Percentiles rank a stretch among this genome's conserved stretches.
phyloP scores from a whole-genome alignment of 2,888 invertebrate genomes.

The Drosophila anomalata region DNA sequence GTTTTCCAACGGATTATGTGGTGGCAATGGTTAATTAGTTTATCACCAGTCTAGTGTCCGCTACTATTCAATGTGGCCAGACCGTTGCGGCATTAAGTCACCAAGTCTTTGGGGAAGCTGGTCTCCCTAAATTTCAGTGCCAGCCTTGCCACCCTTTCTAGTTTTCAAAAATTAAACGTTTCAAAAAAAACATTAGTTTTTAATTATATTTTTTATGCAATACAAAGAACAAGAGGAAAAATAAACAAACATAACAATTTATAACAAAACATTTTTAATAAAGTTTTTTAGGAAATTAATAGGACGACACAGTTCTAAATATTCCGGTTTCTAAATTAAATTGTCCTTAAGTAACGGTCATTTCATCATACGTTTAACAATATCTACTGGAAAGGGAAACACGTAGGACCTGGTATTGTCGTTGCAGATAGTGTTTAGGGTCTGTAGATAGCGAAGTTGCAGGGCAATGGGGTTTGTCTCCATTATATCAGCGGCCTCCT shows the following conservation, averaged over 20 bases:
- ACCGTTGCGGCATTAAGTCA: neutral
- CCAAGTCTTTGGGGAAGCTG: neutral
- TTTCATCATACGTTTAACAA: conserved; percentile 47
- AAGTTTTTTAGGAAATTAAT: no score
- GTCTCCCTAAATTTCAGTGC: neutral
- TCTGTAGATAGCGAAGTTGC: conserved; percentile 65
- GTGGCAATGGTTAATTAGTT: conserved; percentile 64
- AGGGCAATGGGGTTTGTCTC: conserved; percentile 65
- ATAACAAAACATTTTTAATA: no score
- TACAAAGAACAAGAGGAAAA: no score
- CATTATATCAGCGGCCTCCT: conserved; percentile 69
- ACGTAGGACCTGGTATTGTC: conserved; percentile 54
- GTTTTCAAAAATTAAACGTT: neutral
- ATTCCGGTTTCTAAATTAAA: neutral
- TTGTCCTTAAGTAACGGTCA: conserved; percentile 10
- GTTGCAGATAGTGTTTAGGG: conserved; percentile 64
- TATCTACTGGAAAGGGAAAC: conserved; percentile 64
- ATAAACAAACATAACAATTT: neutral
- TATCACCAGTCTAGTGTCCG: conserved; percentile 36
- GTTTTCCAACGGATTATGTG: conserved; percentile 51
- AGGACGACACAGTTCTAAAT: no score
- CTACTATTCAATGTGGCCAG: conserved; percentile 28
- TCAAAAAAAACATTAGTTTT: no score
- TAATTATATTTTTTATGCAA: no score
- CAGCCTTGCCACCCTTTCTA: neutral